Evolutionary conservation across 2,797 vertebrate species (phyloP), one percentile per base, ranked within the genome.

Genomic region (Smutsia temminckii): DNA sequence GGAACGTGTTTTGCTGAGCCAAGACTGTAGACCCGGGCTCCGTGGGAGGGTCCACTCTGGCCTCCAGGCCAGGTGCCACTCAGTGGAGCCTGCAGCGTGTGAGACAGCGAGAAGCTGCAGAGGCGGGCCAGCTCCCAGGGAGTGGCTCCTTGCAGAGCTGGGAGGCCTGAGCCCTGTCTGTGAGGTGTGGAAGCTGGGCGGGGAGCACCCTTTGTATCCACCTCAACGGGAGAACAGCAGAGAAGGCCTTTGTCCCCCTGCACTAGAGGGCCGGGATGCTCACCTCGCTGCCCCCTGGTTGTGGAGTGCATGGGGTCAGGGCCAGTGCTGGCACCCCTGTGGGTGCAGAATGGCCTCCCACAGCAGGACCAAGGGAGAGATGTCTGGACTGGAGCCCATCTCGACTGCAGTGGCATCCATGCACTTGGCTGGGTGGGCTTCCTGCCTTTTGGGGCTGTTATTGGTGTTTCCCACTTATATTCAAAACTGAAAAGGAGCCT

Each of bases 361-460:
- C 8, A 1, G 9, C 32, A 25, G 81, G n/a, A 93, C 72, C 81
- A 80, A 80, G 89, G 90, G 85, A 94, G 49, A 94, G 96, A 85
- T 97, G 97, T 77, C 64, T 87, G 94, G 93, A 0, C 42, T 63
- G 86, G 83, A 93, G 91, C 66, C 81, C 68, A 53, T 81, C 85
- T 85, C 63, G 95, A 97, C 92, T 51, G 81, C 88, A 74, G 92
- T 61, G 91, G 64, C 53, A 14, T 77, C 91, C 75, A 29, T 92
- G 91, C 85, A 85, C 94, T 89, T 42, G 78, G 97, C 92, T 87
- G 25, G 53, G 23, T 0, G 8, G 66, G 57, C 93, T 96, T 93
- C 97, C 97, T 98, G 98, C 97, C 97, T 97, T 97, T 97, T 71
- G 95, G 88, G 81, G 63, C 97, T 95, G 92, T 97, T 98, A 94